Base-by-base conservation (phyloP, 2,797 vertebrate genomes). In the Channa striata region DNA sequence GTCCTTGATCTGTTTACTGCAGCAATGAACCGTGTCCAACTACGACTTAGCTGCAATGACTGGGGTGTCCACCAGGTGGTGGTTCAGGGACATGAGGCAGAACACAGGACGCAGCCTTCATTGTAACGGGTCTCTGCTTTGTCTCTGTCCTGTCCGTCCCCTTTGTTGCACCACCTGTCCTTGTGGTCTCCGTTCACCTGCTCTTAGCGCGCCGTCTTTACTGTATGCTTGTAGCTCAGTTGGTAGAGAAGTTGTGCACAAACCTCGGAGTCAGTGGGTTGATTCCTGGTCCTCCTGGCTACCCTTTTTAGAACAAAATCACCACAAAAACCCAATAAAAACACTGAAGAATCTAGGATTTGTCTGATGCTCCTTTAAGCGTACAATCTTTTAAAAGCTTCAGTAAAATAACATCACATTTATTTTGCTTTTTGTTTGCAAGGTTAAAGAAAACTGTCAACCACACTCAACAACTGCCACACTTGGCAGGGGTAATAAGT, bases 41-140 rank as follows among this genome's bases (percentile, higher is more conserved):
- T 72, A n/a, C 61, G 59, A 70, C 46, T 80, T 76, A 65, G 46
- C 6, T 23, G 1, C 40, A 30, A 12, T 40, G 39, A 40, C 34
- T n/a, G 1, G 20, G 50, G 46, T 46, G 19, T 57, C 67, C 60
- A 34, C 48, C 58, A 50, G 57, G 23, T 40, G 43, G 52, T 2
- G 16, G 20, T 66, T 59, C 23, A 17, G 13, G 53, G 49, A 40
- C 39, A 34, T 43, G 36, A 70, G 1, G 17, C 9, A 19, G 43
- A 59, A 63, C 47, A 8, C 12, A 23, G 0, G 16, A 6, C 57
- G 81, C 60, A 39, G 37, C 42, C 48, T 19, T 39, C 70, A 72
- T 2, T 56, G 47, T 3, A 20, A 2, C 23, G 16, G 6, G 20
- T 20, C 60, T 36, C 36, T 33, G 17, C 57, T 46, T 21, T 11